Base-by-base conservation (phyloP, 1,140 invertebrate species). In the Drosophila asahinai region DNA sequence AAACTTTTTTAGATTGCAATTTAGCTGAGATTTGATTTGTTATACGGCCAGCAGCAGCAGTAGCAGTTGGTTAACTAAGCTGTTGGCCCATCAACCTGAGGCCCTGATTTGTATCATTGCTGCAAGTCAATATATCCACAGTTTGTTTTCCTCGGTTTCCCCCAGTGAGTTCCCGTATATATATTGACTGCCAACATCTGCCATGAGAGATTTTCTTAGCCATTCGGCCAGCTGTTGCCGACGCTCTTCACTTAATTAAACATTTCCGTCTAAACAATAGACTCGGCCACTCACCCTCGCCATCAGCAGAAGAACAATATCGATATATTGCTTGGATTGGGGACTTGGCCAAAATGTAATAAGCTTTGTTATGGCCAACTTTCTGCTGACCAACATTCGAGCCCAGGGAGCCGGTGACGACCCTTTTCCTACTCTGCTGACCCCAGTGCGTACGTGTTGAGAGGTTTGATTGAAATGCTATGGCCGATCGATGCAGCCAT, bases 311-410 rank as follows among this genome's bases (percentile, higher is more conserved):
- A 49, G 36, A 52, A 73, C 42, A 51, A 52, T 36, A 61, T 38
- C 47, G 15, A 30, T 43, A 40, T 73, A 45, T 74, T 73, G 51
- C 64, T 40, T 71, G 3, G 9, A 11, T 25, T 25, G 1, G 40
- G 12, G 40, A 7, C 40, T 42, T 42, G 40, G 8, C 40, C 36
- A 45, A 38, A 61, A 65, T 57, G 52, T 78, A 78, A 83, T 87
- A 80, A 83, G 83, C 62, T 54, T 81, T 89, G 64, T 89, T 89
- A 89, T 78, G 65, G 48, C 58, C 54, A 80, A 89, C 57, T 77
- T 80, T 70, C 51, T 68, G 66, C 25, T 40, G 43, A 38, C 49
- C 65, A 33, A 57, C 40, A 22, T 22, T 27, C 3, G 27, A 49
- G 25, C 12, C 38, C 33, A 11, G 19, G 47, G 38, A 36, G 63